Conservation (phyloP, 2,113 vertebrate genomes). For the Notarius lentiginosus region DNA sequence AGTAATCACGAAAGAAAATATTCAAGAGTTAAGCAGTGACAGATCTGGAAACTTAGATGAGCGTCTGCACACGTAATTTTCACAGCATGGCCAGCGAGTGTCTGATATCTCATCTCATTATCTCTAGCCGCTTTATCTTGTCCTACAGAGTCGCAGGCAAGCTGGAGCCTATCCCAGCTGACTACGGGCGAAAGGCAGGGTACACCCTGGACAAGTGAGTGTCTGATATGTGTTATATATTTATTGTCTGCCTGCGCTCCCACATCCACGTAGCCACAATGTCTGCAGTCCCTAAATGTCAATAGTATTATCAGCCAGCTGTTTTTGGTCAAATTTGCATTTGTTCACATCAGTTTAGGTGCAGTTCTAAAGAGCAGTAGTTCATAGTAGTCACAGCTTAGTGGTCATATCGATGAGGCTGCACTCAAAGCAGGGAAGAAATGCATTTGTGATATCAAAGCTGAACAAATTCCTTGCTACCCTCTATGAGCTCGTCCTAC, state of each 20-base stretch:
- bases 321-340: constrained; percentile 57
- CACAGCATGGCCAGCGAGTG: too few species aligned
- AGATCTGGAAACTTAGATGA: too few species aligned
- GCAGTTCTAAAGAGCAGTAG: constrained; percentile 56
- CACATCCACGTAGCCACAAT: constrained; percentile 25
- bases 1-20: too few species aligned
- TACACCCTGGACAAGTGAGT: too few species aligned
- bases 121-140: too few species aligned
- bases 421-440: constrained; percentile 71
- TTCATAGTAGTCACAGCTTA: constrained; percentile 69
- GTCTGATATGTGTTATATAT: too few species aligned
- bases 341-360: constrained; percentile 41
- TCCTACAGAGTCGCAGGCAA: too few species aligned
- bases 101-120: too few species aligned
- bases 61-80: too few species aligned
- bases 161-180: too few species aligned
- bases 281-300: constrained; percentile 53
- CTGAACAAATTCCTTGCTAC: constrained; percentile 72
- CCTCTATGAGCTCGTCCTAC: constrained; percentile 65
- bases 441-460: constrained; percentile 72
- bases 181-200: too few species aligned
- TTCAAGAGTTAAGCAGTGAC: too few species aligned
- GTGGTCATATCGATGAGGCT: constrained; percentile 71
- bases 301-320: constrained; percentile 52
- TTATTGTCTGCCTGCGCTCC: neutral